phyloP scores from a whole-genome alignment of 1,140 invertebrate genomes.

The Mylabris phalerata region DNA sequence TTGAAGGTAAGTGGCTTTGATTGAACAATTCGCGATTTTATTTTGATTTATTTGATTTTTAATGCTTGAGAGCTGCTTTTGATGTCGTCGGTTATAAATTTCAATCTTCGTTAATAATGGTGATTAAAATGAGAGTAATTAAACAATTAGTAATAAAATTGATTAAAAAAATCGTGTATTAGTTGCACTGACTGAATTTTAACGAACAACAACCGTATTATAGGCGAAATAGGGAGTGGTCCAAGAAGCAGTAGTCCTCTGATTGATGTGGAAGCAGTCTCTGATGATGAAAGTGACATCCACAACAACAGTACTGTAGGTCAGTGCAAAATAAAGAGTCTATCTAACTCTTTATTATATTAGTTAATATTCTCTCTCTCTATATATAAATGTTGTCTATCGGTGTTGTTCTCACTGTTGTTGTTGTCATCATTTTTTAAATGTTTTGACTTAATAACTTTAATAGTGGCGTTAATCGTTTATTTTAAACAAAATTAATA shows the following conservation, averaged over 20 bases:
- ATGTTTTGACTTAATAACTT: no score
- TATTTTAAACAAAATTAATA: no score
- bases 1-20: no score
- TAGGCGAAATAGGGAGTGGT: constrained; percentile 61
- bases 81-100: constrained; percentile 1
- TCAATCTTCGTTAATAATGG: no score
- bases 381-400: constrained; percentile 31
- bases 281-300: constrained; percentile 56
- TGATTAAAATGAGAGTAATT: no score
- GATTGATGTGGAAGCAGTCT: constrained; percentile 69
- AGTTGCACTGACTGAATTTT: constrained; percentile 21
- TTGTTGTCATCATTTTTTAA: constrained; percentile 3
- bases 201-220: constrained; percentile 3
- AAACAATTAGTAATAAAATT: no score
- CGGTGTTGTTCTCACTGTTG: constrained; percentile 36
- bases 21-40: no score
- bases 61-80: constrained; percentile 9
- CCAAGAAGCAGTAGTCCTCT: constrained; percentile 58
- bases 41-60: no score
- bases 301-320: constrained; percentile 49
- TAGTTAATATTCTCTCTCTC: constrained; percentile 32
- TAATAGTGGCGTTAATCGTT: no score
- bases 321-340: constrained; percentile 47
- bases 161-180: neutral
- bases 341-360: constrained; percentile 15